Evolutionary conservation across 2,888 invertebrate species (phyloP), one percentile per base, ranked within the genome.

Genomic region (Drosophila differens): DNA sequence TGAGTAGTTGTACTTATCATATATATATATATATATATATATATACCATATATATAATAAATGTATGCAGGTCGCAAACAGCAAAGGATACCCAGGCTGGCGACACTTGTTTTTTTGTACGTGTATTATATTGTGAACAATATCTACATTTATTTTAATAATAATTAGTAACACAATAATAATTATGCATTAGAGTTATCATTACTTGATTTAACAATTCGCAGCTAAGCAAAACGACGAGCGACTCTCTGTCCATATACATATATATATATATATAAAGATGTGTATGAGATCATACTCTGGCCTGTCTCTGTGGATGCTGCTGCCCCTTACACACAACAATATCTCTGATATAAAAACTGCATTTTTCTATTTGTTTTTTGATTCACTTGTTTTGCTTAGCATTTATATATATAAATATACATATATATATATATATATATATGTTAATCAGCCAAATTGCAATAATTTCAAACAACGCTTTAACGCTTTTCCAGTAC

Each of bases 101-200:
- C 54, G 22, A 49, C 32, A 55, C 19, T 52, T 60, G 69, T 70
- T 73, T 70, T 75, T 79, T 73, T 79, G 62, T 79, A 74, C 55
- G 66, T 79, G 79, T 79, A 76, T 79, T 74, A 76, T 70, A 82
- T 78, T 72, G 75, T 85, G 85, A 85, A 85, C 85, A 87, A 87
- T 85, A 87, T 87, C 87, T 85, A 87, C 82, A 83, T 85, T 85
- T 82, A 85, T 82, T 85, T 83, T 71, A 81, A 82, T 85, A 85
- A 85, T 87, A 87, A 85, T 87, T 87, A 87, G 83, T 82, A 85
- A 82, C 82, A 83, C 79, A 83, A 87, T 47, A 47, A 87, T 79
- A 81, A 81, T 79, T 85, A 80, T 75, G 67, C 68, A 73, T 83
- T 83, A 57, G 70, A 73, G 53, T 68, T 73, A 53, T 68, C 51